phyloP scores from a whole-genome alignment of 2,797 vertebrate species.

The Otolemur crassicaudatus region DNA sequence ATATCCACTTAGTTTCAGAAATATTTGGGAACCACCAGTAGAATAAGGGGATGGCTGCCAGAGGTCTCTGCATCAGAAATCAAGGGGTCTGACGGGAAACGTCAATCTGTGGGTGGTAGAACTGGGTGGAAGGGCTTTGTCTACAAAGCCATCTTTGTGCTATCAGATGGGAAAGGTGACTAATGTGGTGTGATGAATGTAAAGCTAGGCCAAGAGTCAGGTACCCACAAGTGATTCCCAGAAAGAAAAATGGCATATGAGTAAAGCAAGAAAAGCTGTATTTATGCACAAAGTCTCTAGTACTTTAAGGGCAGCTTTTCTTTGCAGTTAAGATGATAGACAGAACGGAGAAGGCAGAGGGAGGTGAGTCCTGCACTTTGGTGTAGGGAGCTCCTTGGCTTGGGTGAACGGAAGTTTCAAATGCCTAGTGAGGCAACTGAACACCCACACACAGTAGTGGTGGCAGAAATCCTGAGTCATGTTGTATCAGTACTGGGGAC shows the following conservation, averaged over 20 bases:
- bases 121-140: neutral
- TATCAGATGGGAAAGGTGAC: neutral
- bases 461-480: neutral
- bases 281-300: neutral
- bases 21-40: neutral
- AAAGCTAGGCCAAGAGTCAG: neutral
- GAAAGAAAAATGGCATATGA: neutral
- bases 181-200: neutral
- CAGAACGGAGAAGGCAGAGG: neutral
- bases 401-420: neutral
- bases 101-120: neutral
- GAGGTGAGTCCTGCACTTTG: neutral
- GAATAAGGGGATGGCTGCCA: neutral
- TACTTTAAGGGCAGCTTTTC: neutral
- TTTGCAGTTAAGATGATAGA: neutral
- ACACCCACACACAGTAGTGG: rapidly evolving
- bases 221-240: neutral
- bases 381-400: neutral
- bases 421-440: neutral
- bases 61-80: neutral
- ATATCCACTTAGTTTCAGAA: neutral
- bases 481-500: neutral
- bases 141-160: neutral
- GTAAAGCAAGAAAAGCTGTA: neutral
- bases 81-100: neutral